Evolutionary conservation across 2,797 vertebrate species (phyloP), one percentile per base, ranked within the genome.

Genomic region (Catharus ustulatus): DNA sequence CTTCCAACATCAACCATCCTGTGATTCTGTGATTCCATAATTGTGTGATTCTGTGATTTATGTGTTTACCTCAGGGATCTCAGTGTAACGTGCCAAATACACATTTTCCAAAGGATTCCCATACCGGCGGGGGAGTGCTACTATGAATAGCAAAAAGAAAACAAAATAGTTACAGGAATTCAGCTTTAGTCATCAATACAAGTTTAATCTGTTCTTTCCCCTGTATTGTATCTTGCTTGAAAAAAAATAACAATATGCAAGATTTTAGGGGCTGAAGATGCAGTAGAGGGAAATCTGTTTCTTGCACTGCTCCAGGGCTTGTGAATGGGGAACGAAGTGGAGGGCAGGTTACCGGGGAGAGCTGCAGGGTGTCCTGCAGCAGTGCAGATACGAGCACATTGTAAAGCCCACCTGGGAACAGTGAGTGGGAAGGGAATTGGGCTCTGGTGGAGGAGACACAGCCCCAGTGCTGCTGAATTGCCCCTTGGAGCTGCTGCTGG

Each of bases 381-480:
- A 63, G 13, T 19, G 27, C 1, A 0, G n/a, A 38, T 36, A 29
- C 16, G 15, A 46, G 22, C 18, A 15, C 40, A 18, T 12, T 75
- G 8, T 46, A 51, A 58, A 87, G 40, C 52, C 40, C 34, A 14
- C 12, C 40, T 49, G 38, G 68, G 27, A 66, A 5, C 0, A 4
- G 34, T 6, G 30, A 52, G 21, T 5, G 2, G 45, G 54, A 72
- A 8, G 29, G 26, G n/a, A 87, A 27, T 24, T 6, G 3, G 57
- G 0, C 18, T 57, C 11, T 49, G 51, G 6, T 5, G 9, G 27
- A 30, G 59, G 34, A 40, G 12, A 40, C 51, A 24, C 5, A 10
- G n/a, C 29, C 54, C 6, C 0, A 1, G 21, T 43, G 36, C 36
- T 40, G 59, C 29, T 52, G 51, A 1, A 12, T 11, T 1, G 2